A percentile compares a stretch with the other conserved stretches of the same genome.
Evolutionary conservation across 2,797 vertebrate species (phyloP).

Genomic region (Helostoma temminkii): DNA sequence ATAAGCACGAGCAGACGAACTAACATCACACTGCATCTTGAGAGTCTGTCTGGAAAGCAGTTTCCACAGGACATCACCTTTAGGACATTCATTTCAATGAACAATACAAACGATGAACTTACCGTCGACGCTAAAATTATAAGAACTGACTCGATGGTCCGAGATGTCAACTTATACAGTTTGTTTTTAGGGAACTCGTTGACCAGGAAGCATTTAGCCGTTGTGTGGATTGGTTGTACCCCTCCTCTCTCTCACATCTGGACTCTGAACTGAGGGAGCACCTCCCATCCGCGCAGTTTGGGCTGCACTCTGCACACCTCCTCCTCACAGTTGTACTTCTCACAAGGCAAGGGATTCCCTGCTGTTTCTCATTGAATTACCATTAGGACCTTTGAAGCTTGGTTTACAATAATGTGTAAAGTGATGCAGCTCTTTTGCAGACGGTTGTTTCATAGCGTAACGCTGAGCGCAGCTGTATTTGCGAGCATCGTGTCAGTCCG

Average conservation of each 20-base stretch:
- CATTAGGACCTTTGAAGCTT: background rate
- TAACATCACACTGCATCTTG: background rate
- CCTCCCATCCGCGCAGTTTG: constrained; percentile 66
- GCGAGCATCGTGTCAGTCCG: too few relatives aligned
- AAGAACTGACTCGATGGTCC: constrained; percentile 12
- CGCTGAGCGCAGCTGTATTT: background rate
- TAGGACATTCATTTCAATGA: constrained; percentile 32
- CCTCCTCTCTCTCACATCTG: constrained; percentile 74
- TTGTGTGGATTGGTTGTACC: constrained; percentile 37
- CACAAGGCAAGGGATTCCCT: constrained; percentile 28
- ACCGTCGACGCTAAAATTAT: constrained; percentile 38
- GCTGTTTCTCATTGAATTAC: constrained; percentile 8
- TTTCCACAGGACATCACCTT: constrained; percentile 60
- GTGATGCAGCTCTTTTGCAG: too few relatives aligned
- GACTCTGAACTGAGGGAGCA: constrained; percentile 46
- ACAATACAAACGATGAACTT: constrained; percentile 28
- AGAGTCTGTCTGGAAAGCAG: constrained; percentile 1
- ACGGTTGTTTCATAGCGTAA: constrained; percentile 1
- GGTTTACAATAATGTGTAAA: too few relatives aligned
- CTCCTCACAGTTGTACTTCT: constrained; percentile 8
- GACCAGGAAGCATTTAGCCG: constrained; percentile 58
- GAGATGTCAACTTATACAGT: constrained; percentile 23
- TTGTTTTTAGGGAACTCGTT: constrained; percentile 34
- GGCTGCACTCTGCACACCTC: constrained; percentile 37
- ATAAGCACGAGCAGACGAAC: background rate